Base-by-base conservation (phyloP, 2,797 vertebrate genomes). In the Labroides dimidiatus region DNA sequence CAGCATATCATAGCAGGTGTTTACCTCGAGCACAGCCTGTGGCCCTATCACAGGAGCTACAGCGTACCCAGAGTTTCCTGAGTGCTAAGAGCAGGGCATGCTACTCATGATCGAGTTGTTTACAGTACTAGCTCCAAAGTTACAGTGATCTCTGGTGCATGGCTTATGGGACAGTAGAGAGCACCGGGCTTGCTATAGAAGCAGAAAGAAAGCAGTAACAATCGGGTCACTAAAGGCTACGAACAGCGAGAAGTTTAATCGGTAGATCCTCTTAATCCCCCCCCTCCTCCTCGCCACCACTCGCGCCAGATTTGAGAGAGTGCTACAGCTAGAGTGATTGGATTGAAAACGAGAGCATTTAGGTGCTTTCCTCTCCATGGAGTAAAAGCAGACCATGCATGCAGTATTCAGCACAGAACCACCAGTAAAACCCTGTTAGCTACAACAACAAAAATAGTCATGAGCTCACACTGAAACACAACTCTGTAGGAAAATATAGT, bases 401-500 rank as follows among this genome's bases (percentile, higher is more conserved):
- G 50, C 61, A 71, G 65, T 62, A 51, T 82, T 77, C 80, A 80
- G 82, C 88, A 90, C 80, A 81, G 44, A 81, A 87, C 88, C 88
- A 91, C 84, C 89, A 87, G 64, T 50, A 72, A 67, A 74, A 62
- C 58, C 78, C 77, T 23, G 56, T 59, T 69, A 77, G 77, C 77
- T 77, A 85, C 75, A 50, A 59, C 27, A 84, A 82, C 44, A 73
- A 81, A 80, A 83, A 86, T 69, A 84, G 72, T 85, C 76, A 78
- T 87, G 72, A 87, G 80, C 69, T 79, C 83, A 87, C 82, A 85
- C 84, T 64, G 84, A 82, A 89, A 91, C 85, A 83, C 59, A 92
- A 87, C 65, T 89, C 66, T 6, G 91, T 95, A 94, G 82, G 93
- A 94, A 95, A 95, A 95, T 94, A 94, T 91, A 91, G 92, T 94